Percentiles rank a stretch among this genome's conserved stretches.
These are phyloP conservation scores for Cylas formicarius DNA, from an alignment of 1,140 invertebrate genomes.

Conservation along the genomic window DNA sequence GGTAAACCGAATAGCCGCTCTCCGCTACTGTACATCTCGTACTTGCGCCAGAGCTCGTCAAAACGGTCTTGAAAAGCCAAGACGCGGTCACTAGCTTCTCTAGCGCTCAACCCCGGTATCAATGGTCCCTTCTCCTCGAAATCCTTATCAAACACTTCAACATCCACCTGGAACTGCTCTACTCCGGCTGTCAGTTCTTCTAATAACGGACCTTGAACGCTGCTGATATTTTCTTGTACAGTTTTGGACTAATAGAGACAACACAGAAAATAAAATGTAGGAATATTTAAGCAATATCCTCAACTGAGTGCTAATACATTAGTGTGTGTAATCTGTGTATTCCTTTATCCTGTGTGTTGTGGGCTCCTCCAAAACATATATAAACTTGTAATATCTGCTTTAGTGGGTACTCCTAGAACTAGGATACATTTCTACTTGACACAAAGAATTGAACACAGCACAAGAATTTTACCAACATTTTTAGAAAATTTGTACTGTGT, in stretches of 20 bases:
- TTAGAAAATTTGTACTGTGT: too few species aligned
- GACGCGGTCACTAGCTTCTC: constrained; percentile 71
- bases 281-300: background rate
- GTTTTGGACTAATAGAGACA: constrained; percentile 51
- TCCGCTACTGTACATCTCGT: constrained; percentile 71
- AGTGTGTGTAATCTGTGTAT: too few species aligned
- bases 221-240: constrained; percentile 63
- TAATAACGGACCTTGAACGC: constrained; percentile 69
- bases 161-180: constrained; percentile 57
- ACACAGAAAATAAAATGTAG: background rate
- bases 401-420: too few species aligned
- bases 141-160: constrained; percentile 63
- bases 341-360: too few species aligned
- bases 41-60: constrained; percentile 71
- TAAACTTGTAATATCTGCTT: too few species aligned
- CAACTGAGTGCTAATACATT: too few species aligned
- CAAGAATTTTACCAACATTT: too few species aligned
- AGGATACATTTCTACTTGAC: too few species aligned
- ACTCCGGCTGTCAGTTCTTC: constrained; percentile 65
- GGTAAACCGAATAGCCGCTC: constrained; percentile 69
- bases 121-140: constrained; percentile 74
- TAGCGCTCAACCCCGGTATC: constrained; percentile 69
- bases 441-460: too few species aligned
- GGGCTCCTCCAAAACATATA: too few species aligned
- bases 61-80: constrained; percentile 49